Evolutionary conservation across 2,797 vertebrate species (phyloP), one percentile per base, ranked within the genome.

Genomic region (Hoplostethus mediterraneus): DNA sequence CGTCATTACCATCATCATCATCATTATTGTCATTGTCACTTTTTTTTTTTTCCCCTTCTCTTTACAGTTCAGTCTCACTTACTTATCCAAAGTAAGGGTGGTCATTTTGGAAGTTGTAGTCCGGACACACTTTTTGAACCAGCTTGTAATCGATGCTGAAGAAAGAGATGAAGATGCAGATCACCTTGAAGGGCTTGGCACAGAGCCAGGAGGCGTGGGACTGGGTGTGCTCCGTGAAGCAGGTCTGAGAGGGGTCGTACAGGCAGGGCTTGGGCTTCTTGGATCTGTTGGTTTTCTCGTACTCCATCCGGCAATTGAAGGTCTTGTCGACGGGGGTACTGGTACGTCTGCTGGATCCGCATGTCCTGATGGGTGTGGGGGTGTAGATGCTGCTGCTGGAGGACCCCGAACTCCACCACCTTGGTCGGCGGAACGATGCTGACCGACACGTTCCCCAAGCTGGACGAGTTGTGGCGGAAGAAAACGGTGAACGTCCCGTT

Each of bases 161-260:
- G 94, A 98, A 99, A 76, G 97, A 98, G 91, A 99, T 97, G 93
- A 99, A 99, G 91, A 99, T 98, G 90, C 98, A 99, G 93, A 99
- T 99, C 83, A 99, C 98, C 87, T 99, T 99, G 94, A 99, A 99
- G 85, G 98, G 98, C 81, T 99, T 99, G 86, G 97, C 95, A 31
- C 98, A 99, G 30, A 98, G 96, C 98, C 98, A 99, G 82, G 97
- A 95, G 0, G 97, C 96, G 0, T 98, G 95, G 87, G 97, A 98
- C 90, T 99, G 97, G 72, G 96, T 99, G 91, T 99, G 96, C 92
- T 99, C 98, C 0, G 97, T 97, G 94, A 96, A 99, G 91, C 98
- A 99, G 85, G 96, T 96, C 89, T 98, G 96, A 71, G 97, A 97
- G 0, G 97, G 97, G 88, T 99, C 97, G 16, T 99, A 99, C 75